Evolutionary conservation across 2,888 invertebrate species (phyloP).

Genomic region (Drosophila mimetica): DNA sequence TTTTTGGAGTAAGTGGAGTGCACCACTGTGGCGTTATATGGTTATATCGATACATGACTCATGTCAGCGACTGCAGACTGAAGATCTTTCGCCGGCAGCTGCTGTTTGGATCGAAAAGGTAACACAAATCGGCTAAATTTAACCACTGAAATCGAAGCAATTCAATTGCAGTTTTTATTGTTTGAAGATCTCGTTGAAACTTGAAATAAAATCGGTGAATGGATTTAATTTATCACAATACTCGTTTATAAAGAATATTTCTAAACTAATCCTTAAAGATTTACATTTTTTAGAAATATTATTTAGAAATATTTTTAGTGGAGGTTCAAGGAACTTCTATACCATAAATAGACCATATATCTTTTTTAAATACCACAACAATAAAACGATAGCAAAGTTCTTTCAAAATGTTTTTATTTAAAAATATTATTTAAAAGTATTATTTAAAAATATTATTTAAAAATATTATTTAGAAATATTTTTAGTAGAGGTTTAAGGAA

Average conservation of each 20-base stretch:
- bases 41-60: constrained; percentile 48
- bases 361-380: background rate
- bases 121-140: constrained; percentile 29
- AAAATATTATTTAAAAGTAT: too few species aligned
- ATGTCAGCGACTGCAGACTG: constrained; percentile 34
- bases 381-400: background rate
- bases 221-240: too few species aligned
- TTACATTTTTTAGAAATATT: too few species aligned
- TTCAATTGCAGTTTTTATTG: constrained; percentile 8
- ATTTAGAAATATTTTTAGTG: too few species aligned
- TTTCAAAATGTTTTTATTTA: constrained; percentile 2
- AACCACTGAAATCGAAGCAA: constrained; percentile 12
- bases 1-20: constrained; percentile 35
- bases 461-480: too few species aligned
- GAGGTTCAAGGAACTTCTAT: too few species aligned
- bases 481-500: too few species aligned
- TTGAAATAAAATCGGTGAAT: background rate
- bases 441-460: too few species aligned
- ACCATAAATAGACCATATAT: too few species aligned
- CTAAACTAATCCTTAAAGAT: too few species aligned
- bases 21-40: constrained; percentile 24
- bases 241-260: too few species aligned
- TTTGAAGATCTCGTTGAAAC: background rate
- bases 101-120: constrained; percentile 16
- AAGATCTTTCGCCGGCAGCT: constrained; percentile 33